These are phyloP conservation scores for Pangasius krempfi DNA, from an alignment of 2,797 vertebrate species.

Conservation along the genomic window DNA sequence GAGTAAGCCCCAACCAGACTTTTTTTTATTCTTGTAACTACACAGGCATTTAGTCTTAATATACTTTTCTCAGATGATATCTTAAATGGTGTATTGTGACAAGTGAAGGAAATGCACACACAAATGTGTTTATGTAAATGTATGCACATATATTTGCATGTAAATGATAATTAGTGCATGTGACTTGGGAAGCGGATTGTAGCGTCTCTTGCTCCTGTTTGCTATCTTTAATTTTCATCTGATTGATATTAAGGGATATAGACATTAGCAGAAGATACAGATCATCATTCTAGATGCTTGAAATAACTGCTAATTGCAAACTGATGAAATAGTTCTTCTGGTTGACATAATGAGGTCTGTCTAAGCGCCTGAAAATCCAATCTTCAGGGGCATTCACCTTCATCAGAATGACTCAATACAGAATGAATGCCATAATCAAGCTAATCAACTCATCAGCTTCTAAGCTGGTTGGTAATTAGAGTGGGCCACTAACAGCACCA, in stretches of 20 bases:
- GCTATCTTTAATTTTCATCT: conserved; percentile 27
- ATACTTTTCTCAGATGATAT: conserved; percentile 7
- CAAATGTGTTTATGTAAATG: conserved; percentile 41
- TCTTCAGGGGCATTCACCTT: conserved; percentile 49
- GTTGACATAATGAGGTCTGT: conserved; percentile 48
- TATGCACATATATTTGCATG: conserved; percentile 38
- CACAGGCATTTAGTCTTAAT: background rate
- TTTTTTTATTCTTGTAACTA: background rate
- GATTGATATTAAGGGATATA: conserved; percentile 44
- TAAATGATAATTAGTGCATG: conserved; percentile 38
- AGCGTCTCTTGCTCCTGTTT: conserved; percentile 37
- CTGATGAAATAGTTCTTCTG: conserved; percentile 47
- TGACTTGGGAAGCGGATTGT: conserved; percentile 8
- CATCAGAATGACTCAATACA: conserved; percentile 46
- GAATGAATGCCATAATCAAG: conserved; percentile 49
- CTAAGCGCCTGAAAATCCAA: conserved; percentile 47
- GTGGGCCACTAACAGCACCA: conserved; percentile 43
- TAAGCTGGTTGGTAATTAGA: conserved; percentile 37
- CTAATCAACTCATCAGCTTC: conserved; percentile 47
- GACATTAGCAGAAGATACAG: conserved; percentile 40
- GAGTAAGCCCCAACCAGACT: background rate
- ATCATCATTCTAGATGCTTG: conserved; percentile 41
- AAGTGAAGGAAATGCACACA: conserved; percentile 22
- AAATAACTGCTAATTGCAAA: conserved; percentile 49
- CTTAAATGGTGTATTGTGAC: conserved; percentile 1